A percentile compares a stretch with the other conserved stretches of the same genome.
Conservation (phyloP, 1,140 invertebrate species). For the Drosophila athabasca region DNA sequence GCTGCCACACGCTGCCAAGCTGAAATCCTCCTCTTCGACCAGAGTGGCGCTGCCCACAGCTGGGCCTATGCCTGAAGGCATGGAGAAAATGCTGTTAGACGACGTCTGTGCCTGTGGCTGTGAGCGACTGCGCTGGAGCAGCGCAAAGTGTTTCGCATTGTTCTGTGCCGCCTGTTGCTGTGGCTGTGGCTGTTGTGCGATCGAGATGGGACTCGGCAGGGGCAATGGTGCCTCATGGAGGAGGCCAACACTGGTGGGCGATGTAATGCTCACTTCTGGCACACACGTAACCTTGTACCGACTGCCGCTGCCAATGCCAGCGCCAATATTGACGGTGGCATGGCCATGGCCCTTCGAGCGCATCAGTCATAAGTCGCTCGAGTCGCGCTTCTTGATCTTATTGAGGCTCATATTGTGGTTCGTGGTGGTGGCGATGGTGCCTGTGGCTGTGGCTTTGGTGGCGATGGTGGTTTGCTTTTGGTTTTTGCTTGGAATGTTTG, state of each 20-base stretch:
- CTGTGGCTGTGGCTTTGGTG: slow-evolving; percentile 30
- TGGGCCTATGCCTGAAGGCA: slow-evolving; percentile 62
- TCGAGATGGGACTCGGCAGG: no score
- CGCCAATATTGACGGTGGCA: slow-evolving; percentile 60
- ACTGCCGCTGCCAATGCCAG: slow-evolving; percentile 71
- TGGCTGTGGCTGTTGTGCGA: slow-evolving; percentile 19
- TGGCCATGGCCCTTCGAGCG: slow-evolving; percentile 65
- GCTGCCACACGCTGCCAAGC: slow-evolving; percentile 58
- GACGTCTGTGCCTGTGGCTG: slow-evolving; percentile 54
- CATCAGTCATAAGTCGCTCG: slow-evolving; percentile 83
- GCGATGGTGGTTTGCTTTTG: slow-evolving; percentile 58
- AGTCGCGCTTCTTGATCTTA: slow-evolving; percentile 83
- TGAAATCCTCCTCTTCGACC: slow-evolving; percentile 82
- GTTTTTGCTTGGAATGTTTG: slow-evolving; percentile 39
- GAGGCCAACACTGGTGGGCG: slow-evolving; percentile 64
- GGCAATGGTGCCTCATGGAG: slow-evolving; percentile 32
- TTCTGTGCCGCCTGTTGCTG: slow-evolving; percentile 52
- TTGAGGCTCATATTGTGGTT: slow-evolving; percentile 77
- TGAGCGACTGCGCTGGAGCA: slow-evolving; percentile 68
- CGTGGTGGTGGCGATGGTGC: slow-evolving; percentile 54
- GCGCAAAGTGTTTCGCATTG: slow-evolving; percentile 66
- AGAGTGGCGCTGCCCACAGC: slow-evolving; percentile 64
- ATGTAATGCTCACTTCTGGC: slow-evolving; percentile 81
- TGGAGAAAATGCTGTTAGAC: slow-evolving; percentile 83
- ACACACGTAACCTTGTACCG: slow-evolving; percentile 83